Evolutionary conservation across 2,797 vertebrate genomes (phyloP).

Genomic region (Clangula hyemalis): DNA sequence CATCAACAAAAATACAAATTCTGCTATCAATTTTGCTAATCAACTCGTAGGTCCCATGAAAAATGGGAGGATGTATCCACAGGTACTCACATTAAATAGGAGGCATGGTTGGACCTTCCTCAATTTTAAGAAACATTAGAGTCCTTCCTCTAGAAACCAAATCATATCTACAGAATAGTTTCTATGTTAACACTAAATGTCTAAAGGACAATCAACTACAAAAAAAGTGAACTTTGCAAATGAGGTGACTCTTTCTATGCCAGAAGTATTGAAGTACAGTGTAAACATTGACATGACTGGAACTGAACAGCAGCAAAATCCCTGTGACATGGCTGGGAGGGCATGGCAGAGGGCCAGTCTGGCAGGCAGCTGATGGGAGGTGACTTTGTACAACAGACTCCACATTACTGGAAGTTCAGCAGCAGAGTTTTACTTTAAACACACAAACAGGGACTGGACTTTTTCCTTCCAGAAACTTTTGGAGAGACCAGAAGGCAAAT

Average conservation of each 20-base stretch:
- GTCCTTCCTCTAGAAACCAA: not conserved
- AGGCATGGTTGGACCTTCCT: not conserved
- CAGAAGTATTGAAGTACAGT: not conserved
- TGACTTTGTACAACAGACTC: accelerated
- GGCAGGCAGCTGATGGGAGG: not conserved
- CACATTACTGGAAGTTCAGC: not conserved
- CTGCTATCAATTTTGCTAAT: not conserved
- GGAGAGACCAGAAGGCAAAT: not conserved
- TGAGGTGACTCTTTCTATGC: not conserved
- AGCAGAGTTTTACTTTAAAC: not conserved
- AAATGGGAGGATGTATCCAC: not conserved
- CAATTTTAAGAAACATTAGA: not conserved
- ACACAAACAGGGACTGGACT: not conserved
- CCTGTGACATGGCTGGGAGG: not conserved
- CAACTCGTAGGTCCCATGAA: accelerated
- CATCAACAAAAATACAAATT: not conserved
- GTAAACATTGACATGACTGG: accelerated
- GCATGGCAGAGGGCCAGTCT: not conserved
- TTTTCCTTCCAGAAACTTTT: not conserved
- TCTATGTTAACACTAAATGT: not conserved
- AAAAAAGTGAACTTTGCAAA: not conserved
- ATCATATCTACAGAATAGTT: not conserved
- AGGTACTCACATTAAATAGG: not conserved
- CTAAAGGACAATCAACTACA: not conserved
- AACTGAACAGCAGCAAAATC: not conserved